Percentiles rank a stretch among this genome's conserved stretches.
phyloP scores from a whole-genome alignment of 2,113 vertebrate species.

The Turnix velox region DNA sequence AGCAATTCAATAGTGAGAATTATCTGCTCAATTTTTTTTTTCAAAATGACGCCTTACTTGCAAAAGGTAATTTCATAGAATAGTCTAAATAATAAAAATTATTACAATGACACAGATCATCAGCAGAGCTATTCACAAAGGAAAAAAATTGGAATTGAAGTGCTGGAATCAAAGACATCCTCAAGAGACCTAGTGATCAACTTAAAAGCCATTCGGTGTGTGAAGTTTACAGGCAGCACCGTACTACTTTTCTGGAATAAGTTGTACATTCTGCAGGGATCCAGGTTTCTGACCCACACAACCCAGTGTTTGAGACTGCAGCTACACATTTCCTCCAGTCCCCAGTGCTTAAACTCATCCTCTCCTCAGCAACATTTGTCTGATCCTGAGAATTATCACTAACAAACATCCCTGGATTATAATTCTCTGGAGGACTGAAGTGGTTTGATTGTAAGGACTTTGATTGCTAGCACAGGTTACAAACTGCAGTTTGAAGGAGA shows the following conservation, averaged over 20 bases:
- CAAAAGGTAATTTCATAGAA: slow-evolving; percentile 52
- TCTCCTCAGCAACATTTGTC: neutral
- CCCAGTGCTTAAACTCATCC: neutral
- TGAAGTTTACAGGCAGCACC: neutral
- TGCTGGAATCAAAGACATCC: neutral
- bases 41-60: slow-evolving; percentile 55
- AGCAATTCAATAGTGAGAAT: slow-evolving; percentile 14
- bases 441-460: neutral
- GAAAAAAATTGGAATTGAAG: too few species aligned
- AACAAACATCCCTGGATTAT: neutral
- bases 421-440: neutral
- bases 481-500: neutral
- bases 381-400: neutral
- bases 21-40: slow-evolving; percentile 29
- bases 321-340: neutral
- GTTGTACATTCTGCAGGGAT: neutral
- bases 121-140: neutral
- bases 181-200: neutral
- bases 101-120: neutral
- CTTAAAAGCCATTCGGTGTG: neutral
- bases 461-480: neutral
- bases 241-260: neutral
- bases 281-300: too few species aligned
- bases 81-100: slow-evolving; percentile 26
- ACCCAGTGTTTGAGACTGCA: neutral